phyloP scores from a whole-genome alignment of 2,888 invertebrate species.

The Dermolepida albohirtum region DNA sequence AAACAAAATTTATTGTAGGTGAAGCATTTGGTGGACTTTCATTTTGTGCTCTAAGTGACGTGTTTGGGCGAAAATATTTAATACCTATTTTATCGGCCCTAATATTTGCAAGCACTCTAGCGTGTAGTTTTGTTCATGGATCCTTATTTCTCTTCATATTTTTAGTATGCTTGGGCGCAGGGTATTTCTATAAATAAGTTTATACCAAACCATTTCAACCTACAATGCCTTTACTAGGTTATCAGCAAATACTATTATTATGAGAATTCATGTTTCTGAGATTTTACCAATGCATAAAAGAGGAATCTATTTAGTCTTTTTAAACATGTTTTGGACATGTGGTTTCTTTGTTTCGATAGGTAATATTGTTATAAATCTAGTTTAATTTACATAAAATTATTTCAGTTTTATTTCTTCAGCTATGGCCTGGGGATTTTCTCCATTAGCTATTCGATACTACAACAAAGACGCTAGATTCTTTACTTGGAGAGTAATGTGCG shows the following conservation, averaged over 20 bases:
- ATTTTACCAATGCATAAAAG: slow-evolving; percentile 61
- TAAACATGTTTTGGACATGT: slow-evolving; percentile 62
- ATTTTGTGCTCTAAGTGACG: slow-evolving; percentile 60
- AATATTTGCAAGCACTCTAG: slow-evolving; percentile 61
- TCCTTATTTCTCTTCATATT: slow-evolving; percentile 59
- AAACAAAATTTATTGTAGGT: slow-evolving; percentile 53
- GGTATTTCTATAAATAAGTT: slow-evolving; percentile 55
- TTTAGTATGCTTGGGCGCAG: slow-evolving; percentile 62
- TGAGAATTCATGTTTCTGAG: slow-evolving; percentile 64
- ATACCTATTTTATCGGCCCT: slow-evolving; percentile 60
- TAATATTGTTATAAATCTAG: slow-evolving; percentile 40
- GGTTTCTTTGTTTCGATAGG: slow-evolving; percentile 59
- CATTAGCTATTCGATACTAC: slow-evolving; percentile 33
- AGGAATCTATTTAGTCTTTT: slow-evolving; percentile 59
- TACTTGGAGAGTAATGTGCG: slow-evolving; percentile 65
- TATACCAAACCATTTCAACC: background rate
- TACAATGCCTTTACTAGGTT: slow-evolving; percentile 53
- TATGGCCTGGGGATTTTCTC: slow-evolving; percentile 41
- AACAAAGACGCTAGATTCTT: slow-evolving; percentile 46
- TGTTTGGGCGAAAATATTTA: slow-evolving; percentile 61
- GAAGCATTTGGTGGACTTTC: slow-evolving; percentile 60
- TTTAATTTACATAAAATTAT: slow-evolving; percentile 7
- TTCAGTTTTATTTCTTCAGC: slow-evolving; percentile 24
- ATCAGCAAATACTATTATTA: slow-evolving; percentile 58
- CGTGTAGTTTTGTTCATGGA: slow-evolving; percentile 62